Percentiles rank a stretch among this genome's conserved stretches.
Conservation (phyloP, 37 sponge, comb jelly and placozoan species). For the Spongilla lacustris region DNA sequence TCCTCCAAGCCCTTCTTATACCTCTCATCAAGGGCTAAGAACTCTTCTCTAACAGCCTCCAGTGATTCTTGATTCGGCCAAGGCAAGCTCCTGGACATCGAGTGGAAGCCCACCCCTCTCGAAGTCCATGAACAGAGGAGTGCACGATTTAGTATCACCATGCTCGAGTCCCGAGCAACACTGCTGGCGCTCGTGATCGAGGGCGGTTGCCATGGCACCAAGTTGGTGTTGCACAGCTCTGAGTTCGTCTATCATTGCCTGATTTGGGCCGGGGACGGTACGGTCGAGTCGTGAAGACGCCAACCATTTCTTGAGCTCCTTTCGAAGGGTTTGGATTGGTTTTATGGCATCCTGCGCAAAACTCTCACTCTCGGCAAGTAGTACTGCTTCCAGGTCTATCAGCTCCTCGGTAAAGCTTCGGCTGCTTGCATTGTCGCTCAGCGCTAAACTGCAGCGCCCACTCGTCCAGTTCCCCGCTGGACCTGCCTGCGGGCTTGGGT, state of each 20-base stretch:
- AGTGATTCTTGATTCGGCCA: neutral
- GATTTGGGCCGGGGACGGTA: neutral
- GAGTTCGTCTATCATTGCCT: constrained; percentile 11
- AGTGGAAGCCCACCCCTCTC: no score
- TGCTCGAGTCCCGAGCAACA: neutral
- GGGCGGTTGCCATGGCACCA: neutral
- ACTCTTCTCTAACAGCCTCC: neutral
- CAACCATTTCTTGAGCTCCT: constrained; percentile 28
- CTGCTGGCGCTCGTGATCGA: neutral
- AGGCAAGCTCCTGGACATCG: no score
- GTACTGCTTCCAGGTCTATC: constrained; percentile 8
- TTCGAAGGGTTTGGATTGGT: constrained; percentile 15
- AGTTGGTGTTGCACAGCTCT: constrained; percentile 23
- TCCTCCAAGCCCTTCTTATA: no score
- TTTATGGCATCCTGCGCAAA: constrained; percentile 34
- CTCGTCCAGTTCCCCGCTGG: constrained; percentile 19
- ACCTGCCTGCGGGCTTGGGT: neutral
- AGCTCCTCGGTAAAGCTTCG: constrained; percentile 6
- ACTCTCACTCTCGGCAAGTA: constrained; percentile 28
- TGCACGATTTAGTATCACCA: neutral
- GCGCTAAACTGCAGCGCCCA: constrained; percentile 5
- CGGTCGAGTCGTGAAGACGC: neutral
- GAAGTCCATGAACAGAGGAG: neutral
- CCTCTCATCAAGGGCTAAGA: no score
- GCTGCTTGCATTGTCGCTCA: neutral